Conservation (phyloP, 2,888 invertebrate genomes). For the Hermodice carunculata region DNA sequence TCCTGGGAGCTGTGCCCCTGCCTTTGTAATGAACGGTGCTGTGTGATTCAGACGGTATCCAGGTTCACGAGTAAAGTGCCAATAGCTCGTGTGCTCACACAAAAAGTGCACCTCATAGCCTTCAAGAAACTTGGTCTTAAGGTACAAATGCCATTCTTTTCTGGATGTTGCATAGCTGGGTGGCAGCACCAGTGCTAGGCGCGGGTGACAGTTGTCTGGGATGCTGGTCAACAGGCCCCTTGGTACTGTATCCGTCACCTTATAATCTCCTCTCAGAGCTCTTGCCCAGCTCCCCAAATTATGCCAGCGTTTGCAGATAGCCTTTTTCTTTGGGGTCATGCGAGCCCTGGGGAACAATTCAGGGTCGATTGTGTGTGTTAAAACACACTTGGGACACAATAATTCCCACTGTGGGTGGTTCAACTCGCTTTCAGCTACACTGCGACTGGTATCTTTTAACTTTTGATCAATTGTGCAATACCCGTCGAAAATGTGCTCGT, state of each 20-base stretch:
- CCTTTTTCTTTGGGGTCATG: conserved; percentile 39
- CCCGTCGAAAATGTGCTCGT: conserved; percentile 24
- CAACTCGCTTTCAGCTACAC: conserved; percentile 10
- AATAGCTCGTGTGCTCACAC: conserved; percentile 47
- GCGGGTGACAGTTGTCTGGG: conserved; percentile 47
- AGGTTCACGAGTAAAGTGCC: conserved; percentile 46
- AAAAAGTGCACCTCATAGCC: conserved; percentile 50
- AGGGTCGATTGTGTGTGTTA: conserved; percentile 40
- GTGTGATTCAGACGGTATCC: conserved; percentile 45
- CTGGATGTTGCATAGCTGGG: conserved; percentile 40
- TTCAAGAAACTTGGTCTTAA: conserved; percentile 44
- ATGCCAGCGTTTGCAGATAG: conserved; percentile 47
- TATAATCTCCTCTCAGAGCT: conserved; percentile 45
- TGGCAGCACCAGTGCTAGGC: conserved; percentile 44
- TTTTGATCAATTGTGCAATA: conserved; percentile 14
- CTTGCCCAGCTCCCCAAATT: conserved; percentile 49
- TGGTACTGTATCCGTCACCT: conserved; percentile 25
- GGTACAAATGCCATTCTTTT: conserved; percentile 46
- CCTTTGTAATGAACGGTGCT: conserved; percentile 27
- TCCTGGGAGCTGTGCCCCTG: conserved; percentile 39
- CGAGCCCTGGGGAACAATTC: conserved; percentile 38
- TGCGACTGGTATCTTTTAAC: conserved; percentile 8
- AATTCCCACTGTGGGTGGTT: conserved; percentile 39
- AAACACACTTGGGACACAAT: conserved; percentile 46
- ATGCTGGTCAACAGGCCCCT: conserved; percentile 32